A percentile compares a stretch with the other conserved stretches of the same genome.
These are phyloP conservation scores for Lycaena phlaeas DNA, from an alignment of 2,888 invertebrate species.

Conservation along the genomic window DNA sequence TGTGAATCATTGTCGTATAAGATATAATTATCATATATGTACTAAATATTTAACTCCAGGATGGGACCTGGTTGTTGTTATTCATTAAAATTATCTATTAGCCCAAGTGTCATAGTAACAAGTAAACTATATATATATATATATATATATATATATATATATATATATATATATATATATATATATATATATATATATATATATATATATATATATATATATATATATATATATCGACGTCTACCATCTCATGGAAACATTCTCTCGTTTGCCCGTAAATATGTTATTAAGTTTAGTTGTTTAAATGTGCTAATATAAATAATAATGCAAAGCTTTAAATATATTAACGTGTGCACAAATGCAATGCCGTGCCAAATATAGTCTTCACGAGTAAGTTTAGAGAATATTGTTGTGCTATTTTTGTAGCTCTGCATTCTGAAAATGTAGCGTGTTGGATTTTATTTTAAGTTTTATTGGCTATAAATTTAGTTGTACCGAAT, in stretches of 20 bases:
- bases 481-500: no score
- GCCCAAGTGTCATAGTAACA: conserved; percentile 2
- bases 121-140: conserved; percentile 4
- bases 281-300: not conserved
- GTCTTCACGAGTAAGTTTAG: not conserved
- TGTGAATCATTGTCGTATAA: conserved; percentile 2
- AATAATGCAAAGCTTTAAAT: conserved; percentile 8
- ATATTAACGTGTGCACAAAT: conserved; percentile 5
- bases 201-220: conserved; percentile 6
- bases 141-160: conserved; percentile 6
- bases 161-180: conserved; percentile 6
- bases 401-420: no score
- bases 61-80: conserved; percentile 6
- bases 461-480: no score
- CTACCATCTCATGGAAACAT: no score
- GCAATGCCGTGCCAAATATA: conserved; percentile 7
- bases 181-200: conserved; percentile 6
- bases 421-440: no score
- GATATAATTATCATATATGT: no score
- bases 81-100: conserved; percentile 3
- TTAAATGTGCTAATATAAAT: conserved; percentile 6
- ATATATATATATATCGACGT: no score
- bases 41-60: conserved; percentile 3
- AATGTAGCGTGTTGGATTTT: no score
- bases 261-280: not conserved